A percentile compares a stretch with the other conserved stretches of the same genome.
Evolutionary conservation across 2,113 vertebrate species (phyloP).

Genomic region (Morone chrysops): DNA sequence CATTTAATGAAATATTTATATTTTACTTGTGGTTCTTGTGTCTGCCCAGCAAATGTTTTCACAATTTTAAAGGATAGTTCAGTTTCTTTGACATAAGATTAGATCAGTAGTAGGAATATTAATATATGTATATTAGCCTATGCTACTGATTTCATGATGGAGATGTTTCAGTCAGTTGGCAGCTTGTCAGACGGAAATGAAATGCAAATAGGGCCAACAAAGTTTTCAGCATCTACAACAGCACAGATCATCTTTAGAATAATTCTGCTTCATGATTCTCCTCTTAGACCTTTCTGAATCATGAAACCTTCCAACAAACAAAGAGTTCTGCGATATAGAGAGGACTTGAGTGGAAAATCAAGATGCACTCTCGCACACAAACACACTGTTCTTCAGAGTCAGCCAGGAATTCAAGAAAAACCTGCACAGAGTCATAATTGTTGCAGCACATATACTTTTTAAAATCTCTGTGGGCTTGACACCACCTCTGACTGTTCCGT

Average conservation of each 20-base stretch:
- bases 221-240: constrained; percentile 23
- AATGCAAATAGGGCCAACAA: constrained; percentile 43
- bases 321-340: constrained; percentile 8
- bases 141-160: constrained; percentile 6
- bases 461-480: constrained; percentile 70
- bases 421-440: constrained; percentile 61
- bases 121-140: background rate
- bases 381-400: constrained; percentile 48
- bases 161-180: constrained; percentile 8
- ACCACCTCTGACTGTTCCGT: constrained; percentile 63
- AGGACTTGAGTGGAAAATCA: constrained; percentile 58
- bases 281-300: constrained; percentile 48
- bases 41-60: background rate
- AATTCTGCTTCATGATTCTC: constrained; percentile 35
- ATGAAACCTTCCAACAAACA: constrained; percentile 44
- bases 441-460: constrained; percentile 61
- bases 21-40: constrained; percentile 10
- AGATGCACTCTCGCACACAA: constrained; percentile 46
- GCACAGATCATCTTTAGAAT: constrained; percentile 17
- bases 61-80: constrained; percentile 1
- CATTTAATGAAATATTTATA: constrained; percentile 35
- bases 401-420: constrained; percentile 54
- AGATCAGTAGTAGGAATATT: background rate
- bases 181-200: constrained; percentile 14
- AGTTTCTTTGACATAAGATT: background rate